Percentiles rank a stretch among this genome's conserved stretches.
Conservation (phyloP, 2,797 vertebrate species). For the Psittacula echo region DNA sequence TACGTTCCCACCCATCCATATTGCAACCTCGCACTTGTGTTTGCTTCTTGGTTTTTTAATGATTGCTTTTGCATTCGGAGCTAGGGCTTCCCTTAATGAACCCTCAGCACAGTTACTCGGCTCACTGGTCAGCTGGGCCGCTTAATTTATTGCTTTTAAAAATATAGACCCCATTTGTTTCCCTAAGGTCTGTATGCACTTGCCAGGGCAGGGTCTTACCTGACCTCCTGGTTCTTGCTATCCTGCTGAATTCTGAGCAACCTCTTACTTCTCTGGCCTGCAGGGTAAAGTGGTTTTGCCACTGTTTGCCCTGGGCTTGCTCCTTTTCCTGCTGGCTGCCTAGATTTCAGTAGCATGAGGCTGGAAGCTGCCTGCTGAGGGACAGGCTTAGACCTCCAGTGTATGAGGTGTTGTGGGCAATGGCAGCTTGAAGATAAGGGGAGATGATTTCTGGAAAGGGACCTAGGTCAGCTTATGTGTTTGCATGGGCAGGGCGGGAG, state of each 20-base stretch:
- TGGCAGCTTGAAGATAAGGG: neutral
- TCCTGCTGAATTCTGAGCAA: neutral
- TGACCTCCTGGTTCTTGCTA: neutral
- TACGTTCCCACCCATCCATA: neutral
- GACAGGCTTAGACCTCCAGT: rapidly evolving
- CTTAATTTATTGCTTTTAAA: neutral
- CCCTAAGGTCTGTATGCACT: neutral
- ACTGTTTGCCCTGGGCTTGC: rapidly evolving
- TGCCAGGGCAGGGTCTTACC: neutral
- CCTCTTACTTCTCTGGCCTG: neutral
- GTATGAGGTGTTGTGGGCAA: neutral
- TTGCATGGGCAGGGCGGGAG: neutral
- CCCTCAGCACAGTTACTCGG: neutral
- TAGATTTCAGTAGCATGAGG: neutral
- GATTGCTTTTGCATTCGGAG: neutral
- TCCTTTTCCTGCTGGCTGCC: neutral
- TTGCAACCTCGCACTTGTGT: neutral
- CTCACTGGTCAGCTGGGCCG: neutral
- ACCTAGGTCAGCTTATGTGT: neutral
- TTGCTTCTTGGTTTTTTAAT: slow-evolving; percentile 2
- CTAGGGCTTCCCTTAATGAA: neutral
- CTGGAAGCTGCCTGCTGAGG: neutral
- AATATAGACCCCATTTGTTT: neutral
- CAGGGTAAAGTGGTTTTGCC: neutral
- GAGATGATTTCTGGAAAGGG: neutral